These are phyloP conservation scores for Caenorhabditis becei DNA, from an alignment of 2,888 invertebrate species.

Conservation along the genomic window DNA sequence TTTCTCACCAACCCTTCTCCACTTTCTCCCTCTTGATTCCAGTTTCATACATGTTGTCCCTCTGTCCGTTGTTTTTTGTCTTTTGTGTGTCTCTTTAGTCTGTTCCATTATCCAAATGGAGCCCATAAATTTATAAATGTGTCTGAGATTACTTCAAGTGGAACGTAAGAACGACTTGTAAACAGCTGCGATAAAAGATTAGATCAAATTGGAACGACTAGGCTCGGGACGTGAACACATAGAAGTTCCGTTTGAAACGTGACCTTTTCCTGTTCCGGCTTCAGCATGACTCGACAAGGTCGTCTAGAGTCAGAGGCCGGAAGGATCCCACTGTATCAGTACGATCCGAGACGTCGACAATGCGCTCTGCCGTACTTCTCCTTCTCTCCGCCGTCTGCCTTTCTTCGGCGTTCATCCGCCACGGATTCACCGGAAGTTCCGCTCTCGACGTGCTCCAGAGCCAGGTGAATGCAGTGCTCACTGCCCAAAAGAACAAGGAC, in stretches of 20 bases:
- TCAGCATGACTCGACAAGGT: too few relatives aligned
- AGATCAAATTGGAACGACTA: too few relatives aligned
- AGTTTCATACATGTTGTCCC: conserved; percentile 22
- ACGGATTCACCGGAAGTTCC: neutral
- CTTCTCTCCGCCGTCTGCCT: neutral
- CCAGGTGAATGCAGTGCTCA: neutral
- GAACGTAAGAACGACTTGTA: neutral
- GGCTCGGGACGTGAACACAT: too few relatives aligned
- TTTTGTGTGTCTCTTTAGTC: neutral
- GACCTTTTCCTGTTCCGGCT: too few relatives aligned
- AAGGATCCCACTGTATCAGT: neutral
- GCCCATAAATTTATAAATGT: neutral
- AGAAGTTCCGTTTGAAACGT: too few relatives aligned
- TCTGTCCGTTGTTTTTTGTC: conserved; percentile 8
- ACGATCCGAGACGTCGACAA: neutral
- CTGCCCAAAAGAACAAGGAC: neutral
- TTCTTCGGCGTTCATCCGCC: neutral
- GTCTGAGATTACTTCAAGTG: neutral
- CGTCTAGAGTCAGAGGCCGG: neutral
- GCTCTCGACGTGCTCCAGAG: neutral
- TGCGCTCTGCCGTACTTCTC: neutral
- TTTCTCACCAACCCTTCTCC: conserved; percentile 8
- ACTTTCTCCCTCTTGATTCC: neutral
- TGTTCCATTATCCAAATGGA: conserved; percentile 5
- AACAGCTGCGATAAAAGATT: too few relatives aligned